phyloP scores from a whole-genome alignment of 1,140 invertebrate species.

The Camponotus pennsylvanicus region DNA sequence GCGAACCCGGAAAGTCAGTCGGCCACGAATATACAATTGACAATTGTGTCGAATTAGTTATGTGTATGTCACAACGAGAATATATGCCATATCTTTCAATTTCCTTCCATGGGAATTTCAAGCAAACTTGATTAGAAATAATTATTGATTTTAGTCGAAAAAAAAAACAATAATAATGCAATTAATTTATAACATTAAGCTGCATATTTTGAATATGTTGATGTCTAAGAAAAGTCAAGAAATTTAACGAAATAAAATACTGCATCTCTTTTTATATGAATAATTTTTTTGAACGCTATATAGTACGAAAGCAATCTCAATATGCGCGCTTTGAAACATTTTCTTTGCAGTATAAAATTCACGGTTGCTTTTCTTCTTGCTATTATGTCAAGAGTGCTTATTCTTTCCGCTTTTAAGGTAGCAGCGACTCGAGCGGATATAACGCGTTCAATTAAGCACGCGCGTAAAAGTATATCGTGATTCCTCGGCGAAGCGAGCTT shows the following conservation, averaged over 20 bases:
- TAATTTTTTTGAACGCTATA: neutral
- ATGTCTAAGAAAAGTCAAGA: neutral
- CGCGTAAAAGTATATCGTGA: constrained; percentile 57
- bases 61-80: neutral
- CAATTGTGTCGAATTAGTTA: neutral
- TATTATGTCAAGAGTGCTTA: constrained; percentile 49
- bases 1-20: constrained; percentile 3
- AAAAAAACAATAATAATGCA: neutral
- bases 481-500: constrained; percentile 24
- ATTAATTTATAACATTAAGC: constrained; percentile 1
- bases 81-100: neutral
- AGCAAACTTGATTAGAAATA: neutral
- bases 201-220: neutral
- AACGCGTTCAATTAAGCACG: constrained; percentile 59
- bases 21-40: neutral
- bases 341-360: constrained; percentile 29
- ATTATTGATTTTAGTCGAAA: constrained; percentile 12
- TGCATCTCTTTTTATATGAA: neutral
- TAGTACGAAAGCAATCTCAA: neutral
- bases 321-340: constrained; percentile 36
- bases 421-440: constrained; percentile 45
- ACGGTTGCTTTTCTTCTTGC: constrained; percentile 14
- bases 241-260: constrained; percentile 5
- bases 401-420: constrained; percentile 48
- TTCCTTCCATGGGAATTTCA: neutral